phyloP scores from a whole-genome alignment of 2,888 invertebrate genomes.

The Cosmia pyralina region DNA sequence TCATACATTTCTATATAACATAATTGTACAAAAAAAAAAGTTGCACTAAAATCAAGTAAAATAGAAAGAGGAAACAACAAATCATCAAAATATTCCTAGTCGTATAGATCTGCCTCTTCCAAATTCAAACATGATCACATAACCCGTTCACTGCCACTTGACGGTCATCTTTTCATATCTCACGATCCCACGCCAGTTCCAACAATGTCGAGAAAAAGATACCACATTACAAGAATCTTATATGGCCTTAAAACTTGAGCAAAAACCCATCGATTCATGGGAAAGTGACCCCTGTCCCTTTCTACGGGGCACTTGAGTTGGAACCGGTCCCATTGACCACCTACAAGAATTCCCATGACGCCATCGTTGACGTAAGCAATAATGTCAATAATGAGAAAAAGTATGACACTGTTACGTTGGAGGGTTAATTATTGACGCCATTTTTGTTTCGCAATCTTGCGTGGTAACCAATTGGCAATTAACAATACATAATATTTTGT shows the following conservation, averaged over 20 bases:
- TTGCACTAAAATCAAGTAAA: neutral
- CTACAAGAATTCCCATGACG: conserved; percentile 53
- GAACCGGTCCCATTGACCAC: conserved; percentile 71
- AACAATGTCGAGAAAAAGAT: conserved; percentile 42
- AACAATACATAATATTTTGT: neutral
- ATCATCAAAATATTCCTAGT: neutral
- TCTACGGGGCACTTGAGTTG: conserved; percentile 61
- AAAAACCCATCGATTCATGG: conserved; percentile 79
- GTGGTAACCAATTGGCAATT: conserved; percentile 17
- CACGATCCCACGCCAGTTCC: conserved; percentile 54
- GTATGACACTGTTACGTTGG: conserved; percentile 14
- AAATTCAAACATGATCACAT: conserved; percentile 8
- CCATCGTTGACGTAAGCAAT: conserved; percentile 36
- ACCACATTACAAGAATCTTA: conserved; percentile 39
- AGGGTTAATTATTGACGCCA: conserved; percentile 31
- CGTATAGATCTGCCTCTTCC: neutral
- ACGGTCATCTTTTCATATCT: conserved; percentile 48
- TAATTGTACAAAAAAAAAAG: too few species aligned
- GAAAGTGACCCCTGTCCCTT: conserved; percentile 81
- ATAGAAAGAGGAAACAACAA: neutral
- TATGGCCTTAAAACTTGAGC: conserved; percentile 63
- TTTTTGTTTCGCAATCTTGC: conserved; percentile 25
- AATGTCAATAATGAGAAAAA: conserved; percentile 46
- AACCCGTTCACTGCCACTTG: conserved; percentile 23
- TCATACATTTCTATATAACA: neutral